A percentile compares a stretch with the other conserved stretches of the same genome.
These are phyloP conservation scores for Cryptoprocta ferox DNA, from an alignment of 2,797 vertebrate species.

Conservation along the genomic window DNA sequence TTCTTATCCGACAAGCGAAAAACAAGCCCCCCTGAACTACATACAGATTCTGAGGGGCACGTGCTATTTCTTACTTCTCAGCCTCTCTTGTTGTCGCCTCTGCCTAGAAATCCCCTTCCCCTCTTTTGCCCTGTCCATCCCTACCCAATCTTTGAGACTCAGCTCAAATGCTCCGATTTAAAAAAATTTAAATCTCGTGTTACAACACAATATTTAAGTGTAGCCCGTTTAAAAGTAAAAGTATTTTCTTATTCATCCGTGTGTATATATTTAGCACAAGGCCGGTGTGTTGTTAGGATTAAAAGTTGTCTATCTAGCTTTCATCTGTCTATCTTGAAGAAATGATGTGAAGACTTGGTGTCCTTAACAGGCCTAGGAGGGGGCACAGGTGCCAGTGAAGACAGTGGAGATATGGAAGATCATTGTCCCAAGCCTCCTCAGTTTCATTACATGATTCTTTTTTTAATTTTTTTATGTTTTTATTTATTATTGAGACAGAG, in stretches of 20 bases:
- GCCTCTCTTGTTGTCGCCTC: background rate
- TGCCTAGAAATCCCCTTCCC: background rate
- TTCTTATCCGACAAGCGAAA: background rate
- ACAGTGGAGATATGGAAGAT: background rate
- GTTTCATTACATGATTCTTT: background rate
- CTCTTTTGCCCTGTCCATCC: background rate
- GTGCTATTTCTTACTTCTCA: background rate
- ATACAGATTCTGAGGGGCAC: background rate
- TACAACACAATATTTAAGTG: background rate
- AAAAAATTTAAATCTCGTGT: background rate
- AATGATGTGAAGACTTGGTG: background rate
- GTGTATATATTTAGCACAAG: background rate
- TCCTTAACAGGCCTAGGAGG: background rate
- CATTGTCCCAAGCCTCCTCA: background rate
- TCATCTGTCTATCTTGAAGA: background rate
- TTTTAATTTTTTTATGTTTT: background rate
- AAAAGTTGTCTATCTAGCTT: background rate
- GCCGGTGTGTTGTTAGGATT: background rate
- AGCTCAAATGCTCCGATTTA: background rate
- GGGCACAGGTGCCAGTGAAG: background rate
- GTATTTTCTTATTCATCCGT: background rate
- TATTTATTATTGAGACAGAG: background rate
- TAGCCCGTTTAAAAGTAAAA: background rate
- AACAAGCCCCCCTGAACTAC: background rate
- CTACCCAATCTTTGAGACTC: background rate